Conservation (phyloP, 64 coral and sea anemone species). For the Actinia equina region DNA sequence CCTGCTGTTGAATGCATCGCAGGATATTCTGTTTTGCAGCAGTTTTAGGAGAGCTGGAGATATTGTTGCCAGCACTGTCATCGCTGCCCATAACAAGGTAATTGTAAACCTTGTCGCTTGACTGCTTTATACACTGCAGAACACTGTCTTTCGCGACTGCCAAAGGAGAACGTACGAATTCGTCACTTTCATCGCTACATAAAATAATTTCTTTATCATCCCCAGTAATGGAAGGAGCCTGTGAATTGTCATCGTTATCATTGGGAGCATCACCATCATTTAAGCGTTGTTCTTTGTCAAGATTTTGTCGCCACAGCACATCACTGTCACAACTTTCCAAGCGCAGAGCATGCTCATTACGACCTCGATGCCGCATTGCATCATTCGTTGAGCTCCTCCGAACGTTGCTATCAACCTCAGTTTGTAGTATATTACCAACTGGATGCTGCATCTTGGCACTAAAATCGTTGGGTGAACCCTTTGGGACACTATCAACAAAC, state of each 20-base stretch:
- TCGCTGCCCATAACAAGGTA: background rate
- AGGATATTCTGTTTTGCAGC: background rate
- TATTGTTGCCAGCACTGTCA: background rate
- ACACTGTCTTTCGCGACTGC: background rate
- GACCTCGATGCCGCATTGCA: too few relatives aligned
- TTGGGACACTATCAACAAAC: too few relatives aligned
- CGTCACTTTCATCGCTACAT: conserved; percentile 1
- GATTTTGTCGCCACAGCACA: background rate
- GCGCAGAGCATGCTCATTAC: too few relatives aligned
- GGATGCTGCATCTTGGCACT: background rate
- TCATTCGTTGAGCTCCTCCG: too few relatives aligned
- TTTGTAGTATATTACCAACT: background rate
- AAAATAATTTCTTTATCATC: background rate
- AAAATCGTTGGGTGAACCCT: too few relatives aligned
- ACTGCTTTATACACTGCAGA: background rate
- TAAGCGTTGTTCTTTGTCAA: background rate
- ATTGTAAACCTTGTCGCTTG: background rate
- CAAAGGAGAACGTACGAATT: background rate
- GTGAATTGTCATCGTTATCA: background rate
- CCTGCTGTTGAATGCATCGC: background rate
- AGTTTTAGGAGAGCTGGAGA: background rate
- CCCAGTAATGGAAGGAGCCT: background rate
- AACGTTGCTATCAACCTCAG: background rate
- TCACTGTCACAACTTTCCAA: background rate
- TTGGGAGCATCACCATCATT: background rate